Conservation (phyloP, 2,113 vertebrate species). For the Apteryx owenii region DNA sequence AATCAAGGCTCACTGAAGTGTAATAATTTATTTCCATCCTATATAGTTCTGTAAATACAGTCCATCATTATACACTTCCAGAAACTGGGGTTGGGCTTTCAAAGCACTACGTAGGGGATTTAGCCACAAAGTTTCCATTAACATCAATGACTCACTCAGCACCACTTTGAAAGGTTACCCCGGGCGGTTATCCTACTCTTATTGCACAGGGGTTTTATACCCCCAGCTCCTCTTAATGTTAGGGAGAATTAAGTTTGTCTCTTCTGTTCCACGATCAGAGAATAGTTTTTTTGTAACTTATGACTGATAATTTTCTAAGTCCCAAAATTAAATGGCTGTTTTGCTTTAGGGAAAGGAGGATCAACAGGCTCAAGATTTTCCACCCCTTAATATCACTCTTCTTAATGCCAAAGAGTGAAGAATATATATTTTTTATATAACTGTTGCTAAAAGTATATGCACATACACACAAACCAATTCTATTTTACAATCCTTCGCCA, state of each 20-base stretch:
- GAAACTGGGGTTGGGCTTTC: neutral
- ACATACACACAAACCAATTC: neutral
- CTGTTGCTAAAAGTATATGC: neutral
- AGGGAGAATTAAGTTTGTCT: constrained; percentile 43
- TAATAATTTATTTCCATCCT: neutral
- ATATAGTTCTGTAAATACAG: neutral
- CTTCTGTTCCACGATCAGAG: constrained; percentile 53
- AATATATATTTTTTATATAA: neutral
- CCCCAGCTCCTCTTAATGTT: neutral
- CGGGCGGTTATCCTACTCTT: neutral
- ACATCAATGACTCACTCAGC: constrained; percentile 30
- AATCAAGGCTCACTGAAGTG: neutral
- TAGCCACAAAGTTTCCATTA: constrained; percentile 17
- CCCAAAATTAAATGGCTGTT: constrained; percentile 62
- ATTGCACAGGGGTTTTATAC: neutral
- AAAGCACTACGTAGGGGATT: neutral
- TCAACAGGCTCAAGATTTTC: constrained; percentile 64
- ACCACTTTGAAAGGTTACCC: constrained; percentile 24
- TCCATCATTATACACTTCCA: neutral
- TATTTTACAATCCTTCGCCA: constrained; percentile 26
- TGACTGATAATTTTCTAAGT: constrained; percentile 54
- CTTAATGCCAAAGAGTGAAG: constrained; percentile 11
- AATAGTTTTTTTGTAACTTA: constrained; percentile 1
- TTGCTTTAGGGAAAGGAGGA: constrained; percentile 72
- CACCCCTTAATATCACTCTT: constrained; percentile 16